Conservation (phyloP, 53 echinoderm and acorn worm species). For the Luidia sarsii region DNA sequence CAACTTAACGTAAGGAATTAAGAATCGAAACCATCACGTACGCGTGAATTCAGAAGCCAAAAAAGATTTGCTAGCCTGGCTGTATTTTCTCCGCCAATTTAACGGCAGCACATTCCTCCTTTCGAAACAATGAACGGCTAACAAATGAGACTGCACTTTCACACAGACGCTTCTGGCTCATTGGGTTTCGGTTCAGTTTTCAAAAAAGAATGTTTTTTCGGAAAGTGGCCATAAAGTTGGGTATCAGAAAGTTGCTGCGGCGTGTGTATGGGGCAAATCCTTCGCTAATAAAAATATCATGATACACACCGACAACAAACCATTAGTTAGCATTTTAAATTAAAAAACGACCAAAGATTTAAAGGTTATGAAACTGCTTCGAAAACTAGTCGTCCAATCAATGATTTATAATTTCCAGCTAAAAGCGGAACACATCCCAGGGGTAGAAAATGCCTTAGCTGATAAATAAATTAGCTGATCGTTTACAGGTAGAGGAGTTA, state of each 20-base stretch:
- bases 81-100: not conserved
- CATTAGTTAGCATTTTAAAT: too few species aligned
- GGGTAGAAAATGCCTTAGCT: too few species aligned
- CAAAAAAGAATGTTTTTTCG: not conserved
- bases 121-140: too few species aligned
- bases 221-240: not conserved
- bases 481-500: not conserved
- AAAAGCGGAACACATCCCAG: not conserved
- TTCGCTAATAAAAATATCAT: not conserved
- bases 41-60: not conserved
- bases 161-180: conserved; percentile 3
- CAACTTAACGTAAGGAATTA: not conserved
- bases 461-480: conserved; percentile 2
- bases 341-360: too few species aligned
- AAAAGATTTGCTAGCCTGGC: conserved; percentile 5
- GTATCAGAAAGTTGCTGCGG: not conserved
- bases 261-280: not conserved
- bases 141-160: not conserved
- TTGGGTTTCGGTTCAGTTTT: not conserved
- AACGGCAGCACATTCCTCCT: too few species aligned
- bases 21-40: not conserved
- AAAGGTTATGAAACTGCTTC: too few species aligned
- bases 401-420: not conserved
- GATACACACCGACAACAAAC: too few species aligned
- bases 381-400: too few species aligned